Base-by-base conservation (phyloP, 2,888 invertebrate species). In the Strigamia maritima region DNA sequence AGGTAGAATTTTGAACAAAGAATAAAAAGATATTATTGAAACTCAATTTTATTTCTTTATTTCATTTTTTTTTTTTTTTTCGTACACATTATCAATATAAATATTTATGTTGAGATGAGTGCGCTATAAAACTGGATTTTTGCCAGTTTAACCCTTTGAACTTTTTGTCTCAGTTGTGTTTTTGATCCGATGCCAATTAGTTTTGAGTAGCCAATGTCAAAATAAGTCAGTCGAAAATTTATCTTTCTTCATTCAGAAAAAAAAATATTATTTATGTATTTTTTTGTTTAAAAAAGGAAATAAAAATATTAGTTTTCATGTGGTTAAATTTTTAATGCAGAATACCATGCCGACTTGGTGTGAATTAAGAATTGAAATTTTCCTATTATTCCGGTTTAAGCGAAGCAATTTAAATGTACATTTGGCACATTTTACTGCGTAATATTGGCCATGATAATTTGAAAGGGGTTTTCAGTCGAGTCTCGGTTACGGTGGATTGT, bases 141-240 rank as follows among this genome's bases (percentile, higher is more conserved):
- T 70, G 70, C 70, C 70, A 70, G 28, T 70, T 70, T 70, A 70
- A 70, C 70, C 70, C 70, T 70, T 70, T 70, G 70, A 70, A 70
- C 70, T 70, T 70, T 70, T 70, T 28, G 14, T 28, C 70, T 26
- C 70, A 28, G 26, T 60, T 26, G 26, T 70, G 70, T 70, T 70
- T 70, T 70, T 70, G 70, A 70, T 70, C 26, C 70, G 28, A 14
- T 70, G 70, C 70, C 70, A 70, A 70, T 70, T 70, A 70, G 70
- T 70, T 70, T 26, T 70, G 70, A 70, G 70, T 70, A 70, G 70
- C 70, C 70, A 70, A n/a, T 70, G 70, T 70, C 70, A 70, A 70
- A 70, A 70, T 70, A 70, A 70, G 70, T 28, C 70, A 26, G 26
- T 16, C 19, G 2, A 70, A 70, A 70, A 70, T 70, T 70, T 70